Base-by-base conservation (phyloP, 1,140 invertebrate species). In the Drosophila rhopaloa region DNA sequence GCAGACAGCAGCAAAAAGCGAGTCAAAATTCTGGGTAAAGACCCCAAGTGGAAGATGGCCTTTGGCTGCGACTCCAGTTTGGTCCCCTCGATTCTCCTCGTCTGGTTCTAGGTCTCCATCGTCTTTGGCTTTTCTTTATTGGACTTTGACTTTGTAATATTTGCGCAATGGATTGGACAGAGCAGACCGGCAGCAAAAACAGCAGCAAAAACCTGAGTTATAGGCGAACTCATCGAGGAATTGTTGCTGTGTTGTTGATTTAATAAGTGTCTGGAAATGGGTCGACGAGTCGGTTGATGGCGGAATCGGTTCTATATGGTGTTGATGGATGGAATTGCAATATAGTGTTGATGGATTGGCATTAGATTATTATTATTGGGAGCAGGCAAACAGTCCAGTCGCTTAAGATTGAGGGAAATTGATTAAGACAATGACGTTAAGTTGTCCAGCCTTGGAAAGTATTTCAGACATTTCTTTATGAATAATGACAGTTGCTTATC, bases 61-160 rank as follows among this genome's bases (percentile, higher is more conserved):
- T 32, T 32, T 32, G 29, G 5, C 54, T 44, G 16, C 37, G 71
- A 54, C 71, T 57, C 19, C 14, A 44, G 9, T 35, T 70, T 32
- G 41, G 50, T 40, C 38, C 57, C 55, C 24, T 1, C 19, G 38
- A 73, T 53, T 53, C 40, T 54, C 47, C 24, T 46, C 13, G 13
- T 16, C 27, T 47, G 46, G 41, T 46, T 56, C 60, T 47, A 44
- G 16, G 44, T 76, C 37, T 62, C 55, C 63, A 61, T 46, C 13
- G 53, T 35, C 43, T 53, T 59, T 29, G 73, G 44, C 57, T 50
- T 35, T 53, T 63, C 48, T 60, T 62, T 55, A 82, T 63, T 70
- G 75, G 68, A 82, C 75, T 79, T 79, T 83, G 79, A 78, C 67
- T 78, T 68, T 74, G 48, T 71, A 79, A 81, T 74, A 82, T 81